phyloP scores from a whole-genome alignment of 2,888 invertebrate genomes.

The Strigamia crassipes region DNA sequence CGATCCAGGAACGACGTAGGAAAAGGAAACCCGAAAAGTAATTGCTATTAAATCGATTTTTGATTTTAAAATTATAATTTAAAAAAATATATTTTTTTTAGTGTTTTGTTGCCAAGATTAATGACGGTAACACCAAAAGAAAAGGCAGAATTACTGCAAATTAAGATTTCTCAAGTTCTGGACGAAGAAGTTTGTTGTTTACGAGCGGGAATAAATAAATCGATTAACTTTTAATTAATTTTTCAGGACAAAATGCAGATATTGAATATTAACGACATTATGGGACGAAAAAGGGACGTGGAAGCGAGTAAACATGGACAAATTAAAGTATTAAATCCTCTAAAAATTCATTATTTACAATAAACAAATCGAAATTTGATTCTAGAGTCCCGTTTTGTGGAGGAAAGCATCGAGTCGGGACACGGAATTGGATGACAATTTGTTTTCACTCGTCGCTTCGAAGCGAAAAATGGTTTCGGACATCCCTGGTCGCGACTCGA shows the following conservation, averaged over 20 bases:
- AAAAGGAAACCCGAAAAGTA: constrained; percentile 47
- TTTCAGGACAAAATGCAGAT: too few species aligned
- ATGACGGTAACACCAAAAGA: background rate
- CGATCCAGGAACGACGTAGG: constrained; percentile 19
- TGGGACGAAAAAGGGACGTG: too few species aligned
- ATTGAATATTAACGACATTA: too few species aligned
- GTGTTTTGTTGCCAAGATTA: background rate
- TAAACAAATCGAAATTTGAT: too few species aligned
- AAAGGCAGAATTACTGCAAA: background rate
- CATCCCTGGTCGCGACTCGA: background rate
- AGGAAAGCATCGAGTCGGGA: too few species aligned
- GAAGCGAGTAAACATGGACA: too few species aligned
- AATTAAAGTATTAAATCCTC: too few species aligned
- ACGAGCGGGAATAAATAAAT: too few species aligned
- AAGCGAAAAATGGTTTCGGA: background rate
- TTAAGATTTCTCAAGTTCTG: background rate
- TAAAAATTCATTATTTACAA: too few species aligned
- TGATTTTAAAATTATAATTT: background rate
- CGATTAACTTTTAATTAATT: too few species aligned
- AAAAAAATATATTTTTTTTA: background rate
- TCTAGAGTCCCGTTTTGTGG: too few species aligned
- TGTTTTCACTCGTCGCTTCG: background rate
- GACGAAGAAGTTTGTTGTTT: background rate
- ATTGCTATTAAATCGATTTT: background rate
- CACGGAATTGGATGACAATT: too few species aligned